Evolutionary conservation across 2,888 invertebrate species (phyloP), one percentile per base, ranked within the genome.

Genomic region (Mythimna albipuncta): DNA sequence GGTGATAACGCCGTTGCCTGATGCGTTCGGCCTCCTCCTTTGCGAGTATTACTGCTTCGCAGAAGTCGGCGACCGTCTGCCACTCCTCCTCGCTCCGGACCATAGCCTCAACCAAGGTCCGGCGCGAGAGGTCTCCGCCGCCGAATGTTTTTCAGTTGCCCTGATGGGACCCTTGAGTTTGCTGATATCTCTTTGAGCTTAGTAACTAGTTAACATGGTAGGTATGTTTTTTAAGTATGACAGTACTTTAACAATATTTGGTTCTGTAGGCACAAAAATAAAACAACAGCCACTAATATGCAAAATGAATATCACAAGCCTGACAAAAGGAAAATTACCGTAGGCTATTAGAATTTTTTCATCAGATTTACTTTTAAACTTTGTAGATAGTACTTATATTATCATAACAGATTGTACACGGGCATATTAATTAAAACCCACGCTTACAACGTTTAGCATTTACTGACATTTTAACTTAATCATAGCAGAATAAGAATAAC

Each of bases 351-450:
- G 41, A 64, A 75, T 72, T 69, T 81, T 71, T 19, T 64, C 58
- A 44, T 58, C 64, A 61, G 61, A 63, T 47, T 78, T 62, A 64
- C 72, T 71, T 62, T 72, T 59, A 69, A 72, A 77, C 59, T 75
- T 77, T 71, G 41, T 47, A 41, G 35, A 21, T 19, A 26, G 70
- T 59, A 63, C 44, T 66, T 71, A 64, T 26, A 63, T 71, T 78
- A 73, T 68, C 41, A 75, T 76, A 82, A 77, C 61, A 66, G 66
- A 71, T 77, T 69, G 61, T 61, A 69, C 69, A 61, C 70, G 69
- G 64, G 81, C 55, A 85, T 85, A 79, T 75, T 74, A 83, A 85
- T 79, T 72, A 72, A 38, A 52, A 38, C 54, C 44, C 50, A 75
- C 71, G 74, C 79, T 64, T 65, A 64, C 58, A 58, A 50, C 13